Evolutionary conservation across 2,888 invertebrate species (phyloP).

Genomic region (Seira musarum): DNA sequence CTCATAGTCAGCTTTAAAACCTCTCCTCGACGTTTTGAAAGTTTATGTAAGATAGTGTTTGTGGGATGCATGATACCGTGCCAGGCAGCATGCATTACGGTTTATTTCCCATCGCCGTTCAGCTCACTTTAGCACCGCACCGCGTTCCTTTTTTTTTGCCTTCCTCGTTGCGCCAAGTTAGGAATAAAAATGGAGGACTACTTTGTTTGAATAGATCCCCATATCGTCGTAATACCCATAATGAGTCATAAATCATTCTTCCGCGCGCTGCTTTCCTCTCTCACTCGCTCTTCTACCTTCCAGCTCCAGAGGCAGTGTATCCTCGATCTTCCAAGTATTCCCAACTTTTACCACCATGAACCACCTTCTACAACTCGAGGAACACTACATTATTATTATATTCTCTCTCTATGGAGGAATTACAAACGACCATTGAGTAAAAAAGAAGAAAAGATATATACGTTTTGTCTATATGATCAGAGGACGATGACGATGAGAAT

Average conservation of each 20-base stretch:
- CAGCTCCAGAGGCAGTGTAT: too few relatives aligned
- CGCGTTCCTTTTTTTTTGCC: too few relatives aligned
- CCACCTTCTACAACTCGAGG: too few relatives aligned
- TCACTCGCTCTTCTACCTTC: slow-evolving; percentile 13
- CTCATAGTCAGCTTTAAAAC: neutral
- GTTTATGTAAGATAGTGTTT: neutral
- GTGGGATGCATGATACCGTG: neutral
- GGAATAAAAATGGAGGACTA: slow-evolving; percentile 19
- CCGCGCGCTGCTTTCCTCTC: slow-evolving; percentile 27
- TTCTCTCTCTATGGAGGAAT: too few relatives aligned
- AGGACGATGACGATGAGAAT: too few relatives aligned
- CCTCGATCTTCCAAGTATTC: too few relatives aligned
- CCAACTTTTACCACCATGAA: too few relatives aligned
- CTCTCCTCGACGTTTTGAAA: neutral
- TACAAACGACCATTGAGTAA: too few relatives aligned
- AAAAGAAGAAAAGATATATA: too few relatives aligned
- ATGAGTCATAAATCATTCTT: slow-evolving; percentile 67
- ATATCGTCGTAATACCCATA: slow-evolving; percentile 57
- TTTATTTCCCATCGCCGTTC: neutral
- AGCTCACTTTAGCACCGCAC: neutral
- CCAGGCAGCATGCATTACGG: neutral
- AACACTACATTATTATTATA: too few relatives aligned
- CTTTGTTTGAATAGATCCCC: slow-evolving; percentile 58
- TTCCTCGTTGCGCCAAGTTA: too few relatives aligned
- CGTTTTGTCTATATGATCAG: too few relatives aligned